Evolutionary conservation across 2,113 vertebrate species (phyloP), one percentile per base, ranked within the genome.

Genomic region (Suricata suricatta): DNA sequence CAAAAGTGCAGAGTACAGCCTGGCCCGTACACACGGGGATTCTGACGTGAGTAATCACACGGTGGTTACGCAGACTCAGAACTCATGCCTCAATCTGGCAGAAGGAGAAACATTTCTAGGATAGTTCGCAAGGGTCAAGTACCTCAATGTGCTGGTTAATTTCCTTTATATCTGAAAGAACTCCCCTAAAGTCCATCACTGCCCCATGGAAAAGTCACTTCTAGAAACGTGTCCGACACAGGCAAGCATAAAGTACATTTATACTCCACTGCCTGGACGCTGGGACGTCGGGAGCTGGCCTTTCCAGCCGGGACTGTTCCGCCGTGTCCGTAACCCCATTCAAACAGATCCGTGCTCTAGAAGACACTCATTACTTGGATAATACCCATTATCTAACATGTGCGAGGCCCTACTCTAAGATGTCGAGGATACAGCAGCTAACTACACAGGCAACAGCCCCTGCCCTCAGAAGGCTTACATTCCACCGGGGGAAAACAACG

Each of bases 71-170:
- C 90, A 95, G 93, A 94, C 93, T 52, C 57, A 19, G 12, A 96
- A 57, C 31, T 25, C 81, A 33, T 29, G n/a, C 77, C 77, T 93
- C 94, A 57, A 79, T 84, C 21, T 77, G 93, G 90, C 94, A 94
- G 90, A 96, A 98, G n/a, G 29, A 85, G 93, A 93, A 97, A 95
- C 84, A 91, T 38, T 97, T 97, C 97, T 12, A 77, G 57, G 50
- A 23, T 60, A 68, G 47, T 93, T 68, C 52, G 50, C 71, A 90
- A 95, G 94, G 44, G 84, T 93, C 95, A 90, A 63, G 96, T 96
- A 95, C 94, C 63, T 38, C 80, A 76, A 93, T 88, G 52, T 35
- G 38, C 50, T 94, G 76, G 94, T 50, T 96, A 64, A 92, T 93
- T 94, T 90, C 85, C 93, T 95, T 72, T 33, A 74, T 57, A 76